Percentiles rank a stretch among this genome's conserved stretches.
Conservation (phyloP, 2,113 vertebrate genomes). For the Corythornis madagascariensis region DNA sequence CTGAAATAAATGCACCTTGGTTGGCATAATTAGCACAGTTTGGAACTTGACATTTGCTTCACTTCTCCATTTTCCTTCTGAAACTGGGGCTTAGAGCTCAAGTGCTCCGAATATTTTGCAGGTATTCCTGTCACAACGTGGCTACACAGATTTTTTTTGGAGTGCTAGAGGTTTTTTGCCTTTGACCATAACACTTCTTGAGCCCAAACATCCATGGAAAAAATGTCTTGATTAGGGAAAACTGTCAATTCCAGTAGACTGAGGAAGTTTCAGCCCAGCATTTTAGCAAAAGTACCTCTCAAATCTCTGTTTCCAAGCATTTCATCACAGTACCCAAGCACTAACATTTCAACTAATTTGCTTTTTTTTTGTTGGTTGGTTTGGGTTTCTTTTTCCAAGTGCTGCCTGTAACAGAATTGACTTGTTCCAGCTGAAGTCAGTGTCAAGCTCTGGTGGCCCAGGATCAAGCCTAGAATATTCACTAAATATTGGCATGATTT, state of each 20-base stretch:
- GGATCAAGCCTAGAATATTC: not conserved
- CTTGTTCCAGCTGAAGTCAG: not conserved
- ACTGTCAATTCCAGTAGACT: not conserved
- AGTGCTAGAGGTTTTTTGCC: not conserved
- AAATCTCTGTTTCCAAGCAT: not conserved
- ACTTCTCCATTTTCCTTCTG: not conserved
- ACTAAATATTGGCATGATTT: not conserved
- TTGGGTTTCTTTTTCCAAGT: not conserved
- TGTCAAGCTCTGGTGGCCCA: not conserved
- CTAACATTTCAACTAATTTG: not conserved
- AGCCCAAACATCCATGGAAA: not conserved
- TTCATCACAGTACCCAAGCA: not conserved
- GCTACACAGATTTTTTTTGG: not conserved
- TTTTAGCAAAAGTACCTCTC: not conserved
- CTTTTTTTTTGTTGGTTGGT: too few species aligned
- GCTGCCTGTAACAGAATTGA: not conserved
- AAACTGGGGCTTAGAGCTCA: not conserved
- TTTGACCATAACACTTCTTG: accelerated
- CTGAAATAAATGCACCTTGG: not conserved
- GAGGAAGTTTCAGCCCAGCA: not conserved
- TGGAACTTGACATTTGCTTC: not conserved
- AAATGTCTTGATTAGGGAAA: not conserved
- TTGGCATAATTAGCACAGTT: not conserved
- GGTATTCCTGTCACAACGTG: not conserved
- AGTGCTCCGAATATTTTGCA: not conserved